phyloP scores from a whole-genome alignment of 2,888 invertebrate species.

The Apamea sordens region DNA sequence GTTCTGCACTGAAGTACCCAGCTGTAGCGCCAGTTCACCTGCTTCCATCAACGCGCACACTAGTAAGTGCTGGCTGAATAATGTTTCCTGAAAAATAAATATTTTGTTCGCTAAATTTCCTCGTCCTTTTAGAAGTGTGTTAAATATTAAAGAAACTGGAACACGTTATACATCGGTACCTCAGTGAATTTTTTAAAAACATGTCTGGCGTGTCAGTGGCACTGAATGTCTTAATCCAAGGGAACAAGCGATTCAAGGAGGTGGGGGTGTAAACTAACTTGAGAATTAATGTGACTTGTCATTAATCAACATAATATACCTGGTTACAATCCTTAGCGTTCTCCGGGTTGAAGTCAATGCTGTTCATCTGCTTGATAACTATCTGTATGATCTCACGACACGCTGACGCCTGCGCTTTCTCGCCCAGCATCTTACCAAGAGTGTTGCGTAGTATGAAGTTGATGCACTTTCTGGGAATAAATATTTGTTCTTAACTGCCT shows the following conservation, averaged over 20 bases:
- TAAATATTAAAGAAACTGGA: too few relatives aligned
- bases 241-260: too few relatives aligned
- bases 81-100: conserved; percentile 91
- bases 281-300: too few relatives aligned
- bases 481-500: too few relatives aligned
- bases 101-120: too few relatives aligned
- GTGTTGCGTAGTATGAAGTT: conserved; percentile 98
- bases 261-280: too few relatives aligned
- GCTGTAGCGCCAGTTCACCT: conserved; percentile 95
- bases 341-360: conserved; percentile 97
- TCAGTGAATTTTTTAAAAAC: too few relatives aligned
- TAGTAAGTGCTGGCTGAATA: conserved; percentile 96
- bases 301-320: not conserved
- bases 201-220: too few relatives aligned
- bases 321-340: conserved; percentile 97
- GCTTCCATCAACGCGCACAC: conserved; percentile 98
- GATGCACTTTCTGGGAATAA: conserved; percentile 95
- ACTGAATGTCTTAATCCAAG: too few relatives aligned
- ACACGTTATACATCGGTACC: too few relatives aligned
- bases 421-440: conserved; percentile 98
- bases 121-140: too few relatives aligned
- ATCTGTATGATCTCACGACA: conserved; percentile 98
- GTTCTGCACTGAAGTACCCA: conserved; percentile 98
- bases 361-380: conserved; percentile 98
- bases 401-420: conserved; percentile 98